Conservation (phyloP, 2,888 invertebrate species). For the Rhagonycha fulva region DNA sequence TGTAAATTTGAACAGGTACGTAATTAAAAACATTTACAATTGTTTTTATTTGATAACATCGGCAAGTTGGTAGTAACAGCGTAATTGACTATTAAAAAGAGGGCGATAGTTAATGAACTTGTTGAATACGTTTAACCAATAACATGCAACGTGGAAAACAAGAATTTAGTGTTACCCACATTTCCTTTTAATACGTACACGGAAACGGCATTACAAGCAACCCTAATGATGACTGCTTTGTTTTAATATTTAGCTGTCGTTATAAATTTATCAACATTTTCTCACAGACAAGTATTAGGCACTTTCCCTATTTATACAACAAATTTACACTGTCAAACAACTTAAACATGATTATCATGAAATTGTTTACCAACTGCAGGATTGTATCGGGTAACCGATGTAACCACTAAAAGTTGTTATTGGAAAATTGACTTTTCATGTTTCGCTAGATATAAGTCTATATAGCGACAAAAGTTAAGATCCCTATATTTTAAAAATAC, state of each 20-base stretch:
- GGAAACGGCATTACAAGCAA: background rate
- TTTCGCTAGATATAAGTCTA: too few species aligned
- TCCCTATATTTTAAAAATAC: too few species aligned
- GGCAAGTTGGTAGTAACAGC: background rate
- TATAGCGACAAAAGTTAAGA: too few species aligned
- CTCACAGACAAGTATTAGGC: background rate
- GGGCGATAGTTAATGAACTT: conserved; percentile 1
- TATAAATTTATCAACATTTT: background rate
- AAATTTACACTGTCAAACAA: background rate
- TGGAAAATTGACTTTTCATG: too few species aligned
- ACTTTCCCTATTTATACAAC: background rate
- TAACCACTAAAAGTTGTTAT: too few species aligned
- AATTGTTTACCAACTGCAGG: too few species aligned
- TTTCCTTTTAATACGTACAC: background rate
- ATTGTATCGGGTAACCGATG: background rate
- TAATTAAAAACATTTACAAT: background rate
- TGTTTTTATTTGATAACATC: background rate
- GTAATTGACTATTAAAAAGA: background rate
- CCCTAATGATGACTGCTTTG: background rate
- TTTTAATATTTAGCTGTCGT: background rate
- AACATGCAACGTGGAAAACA: conserved; percentile 13
- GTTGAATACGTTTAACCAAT: conserved; percentile 2
- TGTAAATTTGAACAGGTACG: background rate
- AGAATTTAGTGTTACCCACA: conserved; percentile 12
- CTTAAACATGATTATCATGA: background rate